These are phyloP conservation scores for Colletes gigas DNA, from an alignment of 1,140 invertebrate genomes.

Conservation along the genomic window DNA sequence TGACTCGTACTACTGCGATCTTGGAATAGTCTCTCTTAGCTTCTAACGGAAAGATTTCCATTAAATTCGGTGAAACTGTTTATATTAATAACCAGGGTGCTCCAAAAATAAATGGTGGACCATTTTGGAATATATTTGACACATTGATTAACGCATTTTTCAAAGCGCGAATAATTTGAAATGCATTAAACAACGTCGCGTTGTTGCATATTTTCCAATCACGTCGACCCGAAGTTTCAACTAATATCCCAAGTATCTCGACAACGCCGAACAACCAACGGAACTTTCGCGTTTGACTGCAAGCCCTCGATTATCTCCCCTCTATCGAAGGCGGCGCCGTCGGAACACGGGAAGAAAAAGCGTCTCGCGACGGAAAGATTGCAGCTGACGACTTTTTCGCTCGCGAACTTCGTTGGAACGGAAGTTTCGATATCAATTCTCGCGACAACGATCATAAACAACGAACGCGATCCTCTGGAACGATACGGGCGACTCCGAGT, in stretches of 20 bases:
- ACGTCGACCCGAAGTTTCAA: not conserved
- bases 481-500: not conserved
- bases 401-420: not conserved
- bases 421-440: conserved; percentile 21
- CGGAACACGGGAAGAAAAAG: too few relatives aligned
- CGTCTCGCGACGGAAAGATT: not conserved
- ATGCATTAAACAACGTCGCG: not conserved
- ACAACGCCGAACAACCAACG: not conserved
- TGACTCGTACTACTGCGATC: conserved; percentile 15
- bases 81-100: not conserved
- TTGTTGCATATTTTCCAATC: not conserved
- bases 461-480: not conserved
- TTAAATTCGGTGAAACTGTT: not conserved
- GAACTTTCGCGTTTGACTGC: not conserved
- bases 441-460: not conserved
- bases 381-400: not conserved
- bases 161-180: not conserved
- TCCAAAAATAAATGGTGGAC: too few relatives aligned
- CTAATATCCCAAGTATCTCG: not conserved
- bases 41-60: not conserved
- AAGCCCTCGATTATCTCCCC: not conserved
- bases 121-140: too few relatives aligned
- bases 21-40: not conserved
- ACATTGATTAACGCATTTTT: too few relatives aligned
- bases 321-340: not conserved